These are phyloP conservation scores for Acanthoscelides obtectus DNA, from an alignment of 2,888 invertebrate species.

Conservation along the genomic window DNA sequence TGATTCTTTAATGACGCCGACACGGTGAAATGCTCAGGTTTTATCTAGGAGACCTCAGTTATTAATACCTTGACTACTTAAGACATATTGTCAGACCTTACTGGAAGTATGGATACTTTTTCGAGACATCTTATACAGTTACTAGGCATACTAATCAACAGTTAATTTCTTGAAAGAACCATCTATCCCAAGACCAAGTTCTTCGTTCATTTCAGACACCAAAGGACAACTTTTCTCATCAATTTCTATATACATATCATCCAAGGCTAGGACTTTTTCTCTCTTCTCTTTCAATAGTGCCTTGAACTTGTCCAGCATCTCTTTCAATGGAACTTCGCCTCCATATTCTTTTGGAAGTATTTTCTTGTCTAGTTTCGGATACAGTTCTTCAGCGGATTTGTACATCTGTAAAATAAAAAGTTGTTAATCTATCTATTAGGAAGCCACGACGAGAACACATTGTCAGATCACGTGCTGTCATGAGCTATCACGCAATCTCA, in stretches of 20 bases:
- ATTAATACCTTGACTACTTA: too few species aligned
- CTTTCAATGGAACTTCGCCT: slow-evolving; percentile 72
- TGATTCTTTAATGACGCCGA: too few species aligned
- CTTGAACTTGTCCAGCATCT: slow-evolving; percentile 77
- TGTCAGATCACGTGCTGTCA: too few species aligned
- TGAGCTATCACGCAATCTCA: too few species aligned
- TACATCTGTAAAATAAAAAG: slow-evolving; percentile 58
- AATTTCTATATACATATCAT: slow-evolving; percentile 72
- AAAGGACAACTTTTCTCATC: slow-evolving; percentile 48
- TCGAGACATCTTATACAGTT: not conserved
- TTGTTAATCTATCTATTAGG: too few species aligned
- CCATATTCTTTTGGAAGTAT: slow-evolving; percentile 86
- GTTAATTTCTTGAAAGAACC: slow-evolving; percentile 82
- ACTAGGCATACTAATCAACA: slow-evolving; percentile 57
- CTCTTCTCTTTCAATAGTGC: slow-evolving; percentile 59
- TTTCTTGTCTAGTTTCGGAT: slow-evolving; percentile 64
- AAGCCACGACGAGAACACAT: too few species aligned
- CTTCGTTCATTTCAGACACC: slow-evolving; percentile 54
- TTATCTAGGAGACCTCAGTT: too few species aligned
- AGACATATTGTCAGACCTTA: not conserved
- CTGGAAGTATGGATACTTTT: not conserved
- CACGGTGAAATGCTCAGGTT: too few species aligned
- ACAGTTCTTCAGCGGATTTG: slow-evolving; percentile 67
- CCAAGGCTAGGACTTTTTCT: slow-evolving; percentile 63
- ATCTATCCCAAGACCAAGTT: slow-evolving; percentile 68